Evolutionary conservation across 2,113 vertebrate species (phyloP), one percentile per base, ranked within the genome.

Genomic region (Pollimyrus isidori): DNA sequence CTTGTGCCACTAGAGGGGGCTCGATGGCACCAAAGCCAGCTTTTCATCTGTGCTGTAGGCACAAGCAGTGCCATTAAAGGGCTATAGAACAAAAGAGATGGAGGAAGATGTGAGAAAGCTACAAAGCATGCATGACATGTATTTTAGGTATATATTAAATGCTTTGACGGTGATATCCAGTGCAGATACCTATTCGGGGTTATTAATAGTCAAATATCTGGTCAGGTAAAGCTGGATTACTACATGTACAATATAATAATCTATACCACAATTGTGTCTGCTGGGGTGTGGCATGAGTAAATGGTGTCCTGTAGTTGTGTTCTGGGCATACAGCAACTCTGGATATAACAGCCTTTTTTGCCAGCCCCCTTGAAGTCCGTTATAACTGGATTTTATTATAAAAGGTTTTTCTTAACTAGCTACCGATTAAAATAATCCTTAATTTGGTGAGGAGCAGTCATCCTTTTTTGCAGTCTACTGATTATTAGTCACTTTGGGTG

Each of bases 1-100:
- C 39, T 39, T 7, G 45, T 89, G 89, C 94, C 94, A 95, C 94
- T 92, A 95, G 95, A 92, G 94, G 94, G 95, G 90, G 88, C 89
- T 92, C 92, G 90, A 90, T 90, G 91, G 69, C 91, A 90, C 48
- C 15, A 39, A 7, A n/a, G 35, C 53, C 80, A 19, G 17, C 62
- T 82, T 50, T 86, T 15, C 23, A n/a, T 62, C 65, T 82, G 69
- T 56, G 35, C 88, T 65, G 88, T 80, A 19, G 15, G 42, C 6
- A 1, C 80, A 62, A 50, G 42, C 48, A 56, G 19, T 42, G 30
- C 26, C 83, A 88, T 65, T 48, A 7, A 58, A 89, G 84, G 90
- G 62, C 80, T 58, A 19, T 62, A 84, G 69, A 23, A 39, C 23
- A 87, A 62, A 23, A 69, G 62, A 65, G 69, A 88, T 10, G 56